Conservation (phyloP, 2,888 invertebrate genomes). For the Pecten maximus region DNA sequence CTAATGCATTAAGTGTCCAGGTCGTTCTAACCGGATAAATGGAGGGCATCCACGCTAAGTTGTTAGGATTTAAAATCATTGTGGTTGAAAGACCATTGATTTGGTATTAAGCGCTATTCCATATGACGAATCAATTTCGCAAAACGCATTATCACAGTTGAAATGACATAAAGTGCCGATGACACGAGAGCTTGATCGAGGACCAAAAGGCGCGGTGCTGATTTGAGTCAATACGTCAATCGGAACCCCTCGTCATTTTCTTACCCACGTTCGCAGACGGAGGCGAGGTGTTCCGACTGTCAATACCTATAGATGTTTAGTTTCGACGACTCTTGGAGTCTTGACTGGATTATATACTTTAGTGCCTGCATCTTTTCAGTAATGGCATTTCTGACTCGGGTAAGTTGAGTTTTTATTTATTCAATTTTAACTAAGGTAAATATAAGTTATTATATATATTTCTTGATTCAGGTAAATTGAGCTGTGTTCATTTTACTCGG, state of each 20-base stretch:
- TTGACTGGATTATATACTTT: no score
- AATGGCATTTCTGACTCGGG: no score
- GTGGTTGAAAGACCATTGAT: neutral
- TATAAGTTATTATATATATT: no score
- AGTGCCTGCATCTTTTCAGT: no score
- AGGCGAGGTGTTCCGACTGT: no score
- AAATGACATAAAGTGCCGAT: neutral
- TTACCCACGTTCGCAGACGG: no score
- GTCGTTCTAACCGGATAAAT: neutral
- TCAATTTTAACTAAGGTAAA: neutral
- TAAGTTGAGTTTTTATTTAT: no score
- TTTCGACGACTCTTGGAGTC: no score
- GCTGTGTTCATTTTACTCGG: no score
- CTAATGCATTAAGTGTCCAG: neutral
- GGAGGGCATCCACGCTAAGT: neutral
- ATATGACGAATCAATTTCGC: neutral
- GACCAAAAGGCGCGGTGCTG: neutral
- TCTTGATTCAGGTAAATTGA: no score
- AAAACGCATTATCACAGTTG: conserved; percentile 15
- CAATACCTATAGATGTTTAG: no score
- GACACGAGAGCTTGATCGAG: neutral
- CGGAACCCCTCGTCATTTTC: no score
- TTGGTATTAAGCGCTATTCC: neutral
- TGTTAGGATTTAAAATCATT: neutral
- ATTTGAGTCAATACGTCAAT: neutral